Evolutionary conservation across 2,113 vertebrate genomes (phyloP).

Genomic region (Alexandromys fortis): DNA sequence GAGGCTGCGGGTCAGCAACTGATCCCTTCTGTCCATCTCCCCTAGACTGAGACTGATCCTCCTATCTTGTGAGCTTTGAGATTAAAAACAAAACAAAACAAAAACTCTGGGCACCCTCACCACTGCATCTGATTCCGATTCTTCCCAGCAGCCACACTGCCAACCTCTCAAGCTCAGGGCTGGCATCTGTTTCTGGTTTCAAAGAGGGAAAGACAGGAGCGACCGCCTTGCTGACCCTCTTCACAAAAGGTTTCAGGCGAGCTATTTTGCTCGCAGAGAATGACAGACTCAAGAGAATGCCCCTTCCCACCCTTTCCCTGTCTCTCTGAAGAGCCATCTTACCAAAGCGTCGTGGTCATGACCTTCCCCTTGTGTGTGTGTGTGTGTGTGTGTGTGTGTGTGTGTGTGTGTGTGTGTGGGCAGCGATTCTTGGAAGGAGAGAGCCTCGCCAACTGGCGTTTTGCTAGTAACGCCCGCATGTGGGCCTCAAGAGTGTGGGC

Average conservation of each 20-base stretch:
- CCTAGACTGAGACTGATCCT: accelerated
- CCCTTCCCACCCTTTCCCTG: not conserved
- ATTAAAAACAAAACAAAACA: too few relatives aligned
- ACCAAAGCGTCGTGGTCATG: not conserved
- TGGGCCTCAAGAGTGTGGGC: not conserved
- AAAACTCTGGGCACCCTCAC: not conserved
- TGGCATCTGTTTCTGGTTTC: not conserved
- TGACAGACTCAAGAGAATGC: not conserved
- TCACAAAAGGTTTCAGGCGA: not conserved
- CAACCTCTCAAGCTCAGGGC: not conserved
- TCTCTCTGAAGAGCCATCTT: not conserved
- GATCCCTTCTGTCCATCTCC: not conserved
- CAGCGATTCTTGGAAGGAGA: slow-evolving; percentile 5
- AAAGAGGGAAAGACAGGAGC: not conserved
- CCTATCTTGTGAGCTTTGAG: not conserved
- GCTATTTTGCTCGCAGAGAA: slow-evolving; percentile 19
- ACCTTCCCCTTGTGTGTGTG: not conserved
- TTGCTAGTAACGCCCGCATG: not conserved
- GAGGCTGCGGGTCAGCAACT: not conserved
- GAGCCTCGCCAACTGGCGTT: not conserved
- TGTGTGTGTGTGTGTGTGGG: not conserved
- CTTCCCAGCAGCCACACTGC: not conserved
- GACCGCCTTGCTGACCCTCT: not conserved
- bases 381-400: too few relatives aligned
- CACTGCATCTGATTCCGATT: not conserved